Base-by-base conservation (phyloP, 92 coral and sea anemone genomes). In the Porites lobata region DNA sequence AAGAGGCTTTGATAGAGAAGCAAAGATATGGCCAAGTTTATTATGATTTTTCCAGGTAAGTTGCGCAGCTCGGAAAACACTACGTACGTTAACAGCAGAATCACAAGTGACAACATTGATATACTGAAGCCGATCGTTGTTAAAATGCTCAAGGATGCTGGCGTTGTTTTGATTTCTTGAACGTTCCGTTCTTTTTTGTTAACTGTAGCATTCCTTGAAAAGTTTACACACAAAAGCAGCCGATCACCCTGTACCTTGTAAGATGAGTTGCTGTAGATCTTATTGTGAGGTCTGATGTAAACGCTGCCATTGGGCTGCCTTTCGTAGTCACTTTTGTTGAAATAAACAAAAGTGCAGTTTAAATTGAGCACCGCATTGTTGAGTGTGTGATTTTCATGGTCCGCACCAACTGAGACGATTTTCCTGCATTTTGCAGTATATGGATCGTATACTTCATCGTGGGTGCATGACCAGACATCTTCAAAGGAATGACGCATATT, bases 1-100 rank as follows among this genome's bases (percentile, higher is more conserved):
- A 66, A 92, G 66, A 83, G 78, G 50, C 81, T 20, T 24, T 88
- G 83, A 65, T 92, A 83, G 29, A 77, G 79, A 15, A 92, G 75
- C 76, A 92, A 71, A 19, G 89, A 75, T 1, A 74, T 3, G 17
- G 94, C 79, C 78, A 92, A 76, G 91, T 77, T 76, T 21, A 92
- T 87, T 7, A 92, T 74, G 69, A 92, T 84, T 68, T 84, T 82
- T 19, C 94, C 94, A 61, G 94, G 92, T 51, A 92, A 32, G 56
- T 92, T 92, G 1, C 90, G 90, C n/a, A 88, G 86, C 14, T 92
- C 94, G 8, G 94, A 64, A 15, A 92, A 71, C 56, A 92, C 24
- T 11, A 65, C 7, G 72, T 92, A 92, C 0, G 94, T 83, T 32
- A 80, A 10, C 47, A 92, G 77, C 29, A 92, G 86, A 4, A 92